Base-by-base conservation (phyloP, 1,140 invertebrate species). In the Helicoverpa armigera region DNA sequence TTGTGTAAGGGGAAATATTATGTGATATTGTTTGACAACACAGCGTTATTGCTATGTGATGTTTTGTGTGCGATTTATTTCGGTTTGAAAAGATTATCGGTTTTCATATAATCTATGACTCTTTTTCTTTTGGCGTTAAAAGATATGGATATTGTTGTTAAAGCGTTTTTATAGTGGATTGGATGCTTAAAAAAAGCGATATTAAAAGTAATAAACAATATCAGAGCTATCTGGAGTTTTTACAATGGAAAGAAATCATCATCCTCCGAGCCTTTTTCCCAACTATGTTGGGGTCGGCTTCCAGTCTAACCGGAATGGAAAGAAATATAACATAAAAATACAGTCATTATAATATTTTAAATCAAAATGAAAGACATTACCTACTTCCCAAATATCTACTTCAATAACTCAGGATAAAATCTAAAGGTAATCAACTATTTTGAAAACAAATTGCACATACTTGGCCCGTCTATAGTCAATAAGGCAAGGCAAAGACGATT, bases 21-120 rank as follows among this genome's bases (percentile, higher is more conserved):
- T 75, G 48, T 75, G 23, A 75, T 16, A 61, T 50, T 75, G 9
- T 61, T 61, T 60, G 56, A 61, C 73, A 43, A 75, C 50, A 29
- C 73, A 16, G 11, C 31, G 1, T 18, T 48, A 75, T 50, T 56
- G 51, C 2, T 29, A 29, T 23, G 29, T 61, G n/a, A 48, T 67
- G 43, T 61, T 48, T 67, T 43, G 9, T 67, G 14, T 35, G 7
- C 13, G 63, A 67, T 67, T 67, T 67, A 67, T 67, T 67, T 31
- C 35, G 13, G 35, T 67, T 67, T 67, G 63, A 67, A 67, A 50
- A n/a, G 63, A 67, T 67, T 67, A 48, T 67, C 63, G 14, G 18
- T 14, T 67, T 67, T 48, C 63, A 18, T 16, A 67, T 48, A 65
- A 67, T 65, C 61, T 65, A 35, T 63, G 61, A 43, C n/a, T 43